Percentiles rank a stretch among this genome's conserved stretches.
These are phyloP conservation scores for Scelioninae gen. 1 DNA, from an alignment of 2,888 invertebrate genomes.

Conservation along the genomic window DNA sequence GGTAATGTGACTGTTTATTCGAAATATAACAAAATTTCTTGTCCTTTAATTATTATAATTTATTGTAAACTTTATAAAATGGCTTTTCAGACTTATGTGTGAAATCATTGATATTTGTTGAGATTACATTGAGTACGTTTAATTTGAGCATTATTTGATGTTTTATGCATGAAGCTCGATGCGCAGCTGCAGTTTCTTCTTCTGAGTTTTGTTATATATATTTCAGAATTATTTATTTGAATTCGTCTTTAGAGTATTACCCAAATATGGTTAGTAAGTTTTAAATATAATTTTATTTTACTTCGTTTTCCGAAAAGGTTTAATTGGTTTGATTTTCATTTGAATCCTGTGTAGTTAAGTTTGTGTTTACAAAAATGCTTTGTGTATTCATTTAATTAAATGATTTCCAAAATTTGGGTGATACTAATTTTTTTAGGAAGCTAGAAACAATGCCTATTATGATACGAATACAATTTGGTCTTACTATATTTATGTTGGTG, in stretches of 20 bases:
- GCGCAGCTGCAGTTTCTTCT: slow-evolving; percentile 83
- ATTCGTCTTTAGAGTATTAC: slow-evolving; percentile 65
- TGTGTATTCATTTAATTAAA: too few species aligned
- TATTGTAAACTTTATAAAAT: slow-evolving; percentile 48
- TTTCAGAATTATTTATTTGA: slow-evolving; percentile 72
- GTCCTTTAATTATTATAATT: slow-evolving; percentile 12
- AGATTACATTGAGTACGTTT: slow-evolving; percentile 76
- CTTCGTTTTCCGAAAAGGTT: too few species aligned
- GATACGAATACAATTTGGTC: slow-evolving; percentile 64
- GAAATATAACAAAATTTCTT: slow-evolving; percentile 4
- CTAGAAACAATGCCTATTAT: slow-evolving; percentile 42
- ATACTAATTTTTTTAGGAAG: slow-evolving; percentile 54
- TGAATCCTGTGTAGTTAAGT: too few species aligned
- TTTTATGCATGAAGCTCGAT: slow-evolving; percentile 84
- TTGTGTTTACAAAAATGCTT: too few species aligned
- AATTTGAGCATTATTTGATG: slow-evolving; percentile 82
- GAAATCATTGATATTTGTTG: slow-evolving; percentile 67
- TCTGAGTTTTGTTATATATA: slow-evolving; percentile 78
- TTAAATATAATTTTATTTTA: neutral
- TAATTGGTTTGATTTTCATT: neutral
- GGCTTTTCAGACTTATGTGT: slow-evolving; percentile 66
- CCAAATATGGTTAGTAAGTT: slow-evolving; percentile 26
- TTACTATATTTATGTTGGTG: slow-evolving; percentile 80
- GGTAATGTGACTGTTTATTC: slow-evolving; percentile 18
- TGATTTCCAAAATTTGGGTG: slow-evolving; percentile 54